Evolutionary conservation across 2,888 invertebrate species (phyloP).

Genomic region (Drosophila stalkeri): DNA sequence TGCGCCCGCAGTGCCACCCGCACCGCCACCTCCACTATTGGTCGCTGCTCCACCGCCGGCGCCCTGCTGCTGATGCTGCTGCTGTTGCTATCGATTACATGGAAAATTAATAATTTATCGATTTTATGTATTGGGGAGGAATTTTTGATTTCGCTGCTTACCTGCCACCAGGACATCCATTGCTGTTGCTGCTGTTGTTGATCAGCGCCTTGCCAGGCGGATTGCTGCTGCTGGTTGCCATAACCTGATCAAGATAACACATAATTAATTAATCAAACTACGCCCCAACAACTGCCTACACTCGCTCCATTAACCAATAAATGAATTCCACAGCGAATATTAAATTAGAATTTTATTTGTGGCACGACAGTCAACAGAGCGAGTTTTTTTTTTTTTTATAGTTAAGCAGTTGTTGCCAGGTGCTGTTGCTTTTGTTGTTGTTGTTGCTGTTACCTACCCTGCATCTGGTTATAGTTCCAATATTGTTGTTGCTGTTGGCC

Average conservation of each 20-base stretch:
- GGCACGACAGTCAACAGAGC: slow-evolving; percentile 39
- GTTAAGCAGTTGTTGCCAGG: slow-evolving; percentile 20
- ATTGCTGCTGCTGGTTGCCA: slow-evolving; percentile 81
- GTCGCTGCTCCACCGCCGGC: slow-evolving; percentile 56
- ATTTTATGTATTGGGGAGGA: not conserved
- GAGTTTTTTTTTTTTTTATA: slow-evolving; percentile 34
- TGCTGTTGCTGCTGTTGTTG: slow-evolving; percentile 83
- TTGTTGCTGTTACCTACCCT: slow-evolving; percentile 67
- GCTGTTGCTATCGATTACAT: slow-evolving; percentile 28
- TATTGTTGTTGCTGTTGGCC: slow-evolving; percentile 73
- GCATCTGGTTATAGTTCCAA: slow-evolving; percentile 84
- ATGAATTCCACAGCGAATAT: slow-evolving; percentile 34
- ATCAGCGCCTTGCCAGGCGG: slow-evolving; percentile 83
- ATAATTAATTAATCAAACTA: slow-evolving; percentile 2
- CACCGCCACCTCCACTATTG: slow-evolving; percentile 51
- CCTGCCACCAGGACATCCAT: slow-evolving; percentile 85
- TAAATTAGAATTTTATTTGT: slow-evolving; percentile 42
- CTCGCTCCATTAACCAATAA: slow-evolving; percentile 39
- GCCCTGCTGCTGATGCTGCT: slow-evolving; percentile 48
- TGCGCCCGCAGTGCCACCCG: slow-evolving; percentile 41
- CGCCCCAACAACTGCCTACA: slow-evolving; percentile 9
- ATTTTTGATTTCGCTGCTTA: slow-evolving; percentile 44
- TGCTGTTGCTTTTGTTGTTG: not conserved
- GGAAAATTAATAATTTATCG: slow-evolving; percentile 2
- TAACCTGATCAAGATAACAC: slow-evolving; percentile 63